Evolutionary conservation across 2,888 invertebrate genomes (phyloP), one percentile per base, ranked within the genome.

Genomic region (Apodemia mormo): DNA sequence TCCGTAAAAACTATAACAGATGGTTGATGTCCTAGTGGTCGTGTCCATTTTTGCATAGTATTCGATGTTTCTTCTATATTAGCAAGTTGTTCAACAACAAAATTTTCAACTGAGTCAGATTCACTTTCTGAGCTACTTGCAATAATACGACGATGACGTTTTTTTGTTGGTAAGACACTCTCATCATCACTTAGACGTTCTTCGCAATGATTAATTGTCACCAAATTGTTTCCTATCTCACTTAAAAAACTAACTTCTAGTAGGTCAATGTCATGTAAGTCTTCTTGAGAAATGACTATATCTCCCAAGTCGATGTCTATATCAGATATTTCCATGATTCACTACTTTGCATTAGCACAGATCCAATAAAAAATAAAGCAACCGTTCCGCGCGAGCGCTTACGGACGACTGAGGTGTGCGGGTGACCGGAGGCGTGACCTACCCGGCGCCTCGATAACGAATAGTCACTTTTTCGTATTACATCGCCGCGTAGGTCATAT

Each of bases 211-310:
- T n/a, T n/a, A n/a, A n/a, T 22, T 54, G 22, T 22, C 54, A 22
- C 22, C 22, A 22, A 52, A n/a, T n/a, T 52, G n/a, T 52, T n/a
- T 52, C n/a, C 52, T n/a, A 52, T 52, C 6, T 52, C 52, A 52
- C 52, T 14, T 14, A 52, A 52, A 52, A 52, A 14, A 52, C 52
- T 52, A 14, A 22, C 54, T 54, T 54, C 54, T 22, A 54, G 22
- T 54, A 54, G 22, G 54, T 54, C 54, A 54, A 54, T 54, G 22
- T 22, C 2, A 54, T 54, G 54, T 22, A 54, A 22, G 22, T 54
- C 54, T 54, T 54, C 54, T 54, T 54, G 54, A 54, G 54, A 54
- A 22, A 54, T 54, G 54, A 22, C 54, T 54, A 54, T 22, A 22
- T 54, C 54, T 54, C 1, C 54, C 2, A 54, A 22, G 22, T 54